These are phyloP conservation scores for Quadroppia sp. DNA, from an alignment of 2,888 invertebrate species.

Conservation along the genomic window DNA sequence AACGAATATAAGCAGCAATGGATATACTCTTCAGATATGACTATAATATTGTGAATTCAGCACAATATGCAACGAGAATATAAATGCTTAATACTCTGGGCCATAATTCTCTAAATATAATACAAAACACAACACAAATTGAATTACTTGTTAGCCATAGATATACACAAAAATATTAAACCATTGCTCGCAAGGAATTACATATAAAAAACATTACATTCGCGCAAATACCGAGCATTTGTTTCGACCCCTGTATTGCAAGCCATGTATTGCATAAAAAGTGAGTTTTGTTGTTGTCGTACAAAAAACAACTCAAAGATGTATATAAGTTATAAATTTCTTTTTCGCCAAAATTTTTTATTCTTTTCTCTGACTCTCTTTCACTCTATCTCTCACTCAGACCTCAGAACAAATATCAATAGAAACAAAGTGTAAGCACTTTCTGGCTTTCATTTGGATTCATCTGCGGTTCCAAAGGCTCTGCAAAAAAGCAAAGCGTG, in stretches of 20 bases:
- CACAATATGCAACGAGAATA: slow-evolving; percentile 26
- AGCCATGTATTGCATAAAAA: slow-evolving; percentile 21
- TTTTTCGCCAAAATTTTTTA: no score
- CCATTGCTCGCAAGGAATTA: neutral
- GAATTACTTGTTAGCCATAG: neutral
- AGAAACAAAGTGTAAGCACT: neutral
- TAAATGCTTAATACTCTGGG: slow-evolving; percentile 29
- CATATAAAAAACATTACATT: neutral
- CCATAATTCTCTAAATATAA: slow-evolving; percentile 8
- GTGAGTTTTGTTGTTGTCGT: neutral
- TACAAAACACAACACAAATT: neutral
- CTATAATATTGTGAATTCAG: slow-evolving; percentile 14
- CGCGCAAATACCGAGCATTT: neutral
- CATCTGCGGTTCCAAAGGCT: slow-evolving; percentile 10
- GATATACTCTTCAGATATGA: neutral
- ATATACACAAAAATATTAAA: neutral
- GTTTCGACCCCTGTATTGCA: slow-evolving; percentile 8
- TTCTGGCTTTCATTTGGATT: neutral
- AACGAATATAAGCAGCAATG: no score
- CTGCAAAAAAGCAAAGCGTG: neutral
- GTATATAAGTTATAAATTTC: neutral
- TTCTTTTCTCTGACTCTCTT: no score
- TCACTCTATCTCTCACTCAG: no score
- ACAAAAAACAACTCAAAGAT: neutral
- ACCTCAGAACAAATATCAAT: no score